Evolutionary conservation across 2,888 invertebrate genomes (phyloP), one percentile per base, ranked within the genome.

Genomic region (Scaptomyza cyrtandrae): DNA sequence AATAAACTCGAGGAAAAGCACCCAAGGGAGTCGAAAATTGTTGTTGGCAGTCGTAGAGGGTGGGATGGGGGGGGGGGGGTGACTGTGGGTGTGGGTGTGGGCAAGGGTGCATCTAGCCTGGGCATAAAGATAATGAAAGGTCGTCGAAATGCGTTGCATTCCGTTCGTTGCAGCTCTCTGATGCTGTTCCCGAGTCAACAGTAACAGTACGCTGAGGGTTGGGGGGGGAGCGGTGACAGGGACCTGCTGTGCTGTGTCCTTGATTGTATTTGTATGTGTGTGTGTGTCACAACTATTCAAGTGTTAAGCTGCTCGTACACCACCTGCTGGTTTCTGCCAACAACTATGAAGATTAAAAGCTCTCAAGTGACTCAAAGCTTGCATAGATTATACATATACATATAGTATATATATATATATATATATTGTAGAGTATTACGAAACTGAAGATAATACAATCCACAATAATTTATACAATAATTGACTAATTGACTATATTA

Each of bases 111-210:
- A 1, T 1, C 29, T 19, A 10, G 35, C 11, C 41, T 44, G 35
- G 27, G 52, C 52, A 37, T n/a, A 35, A 50, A 79, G 84, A 89
- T 86, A 89, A 89, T 88, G 78, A 89, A 89, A 86, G 86, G 88
- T 89, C 89, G 89, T 80, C 88, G 70, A 86, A 89, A 76, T 84
- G 88, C 89, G 88, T 80, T 69, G 65, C 73, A 50, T 57, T 50
- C 62, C 56, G 43, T 50, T 43, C 56, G 50, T 50, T 35, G 48
- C 33, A 66, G 71, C 57, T 59, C 57, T 59, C 62, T 59, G 69
- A 62, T 68, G 87, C 67, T 60, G 55, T 61, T 57, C 58, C 16
- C 5, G 55, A 13, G 10, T 35, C 33, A 37, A 50, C n/a, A 31
- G n/a, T 10, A 19, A 35, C 13, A 16, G 46, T 16, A 27, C 5